Evolutionary conservation across 1,140 invertebrate species (phyloP).

Genomic region (Ptiloglossa arizonensis): DNA sequence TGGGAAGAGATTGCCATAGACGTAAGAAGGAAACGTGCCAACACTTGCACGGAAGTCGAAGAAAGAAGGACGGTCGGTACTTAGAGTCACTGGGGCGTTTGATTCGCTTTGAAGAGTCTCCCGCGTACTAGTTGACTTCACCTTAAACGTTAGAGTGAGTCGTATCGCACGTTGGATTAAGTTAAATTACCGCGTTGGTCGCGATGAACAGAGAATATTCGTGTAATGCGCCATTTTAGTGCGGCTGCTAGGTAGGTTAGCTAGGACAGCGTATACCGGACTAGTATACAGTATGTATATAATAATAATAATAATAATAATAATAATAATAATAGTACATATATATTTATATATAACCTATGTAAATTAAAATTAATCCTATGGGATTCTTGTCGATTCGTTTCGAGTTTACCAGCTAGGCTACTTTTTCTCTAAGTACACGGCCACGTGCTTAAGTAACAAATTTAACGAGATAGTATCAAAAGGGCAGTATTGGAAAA

Average conservation of each 20-base stretch:
- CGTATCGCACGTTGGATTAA: conserved; percentile 42
- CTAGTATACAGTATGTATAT: conserved; percentile 70
- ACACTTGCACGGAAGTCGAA: conserved; percentile 16
- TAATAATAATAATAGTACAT: conserved; percentile 33
- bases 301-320: conserved; percentile 36
- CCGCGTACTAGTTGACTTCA: conserved; percentile 52
- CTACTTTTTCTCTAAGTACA: conserved; percentile 43
- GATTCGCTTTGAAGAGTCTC: conserved; percentile 68
- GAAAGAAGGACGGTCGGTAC: conserved; percentile 7
- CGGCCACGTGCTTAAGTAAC: conserved; percentile 58
- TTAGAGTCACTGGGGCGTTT: conserved; percentile 70
- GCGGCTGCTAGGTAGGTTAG: conserved; percentile 63
- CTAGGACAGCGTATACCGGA: conserved; percentile 74
- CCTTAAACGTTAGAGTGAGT: conserved; percentile 57
- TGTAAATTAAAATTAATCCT: conserved; percentile 47
- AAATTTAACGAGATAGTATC: conserved; percentile 45
- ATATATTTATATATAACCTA: conserved; percentile 3
- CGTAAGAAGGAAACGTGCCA: conserved; percentile 3
- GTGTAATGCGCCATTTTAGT: conserved; percentile 20
- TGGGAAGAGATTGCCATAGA: not conserved
- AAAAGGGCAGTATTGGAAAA: not conserved
- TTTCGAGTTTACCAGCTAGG: conserved; percentile 25
- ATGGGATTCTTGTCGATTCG: conserved; percentile 50
- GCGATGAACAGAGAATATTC: conserved; percentile 4
- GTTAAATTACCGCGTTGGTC: conserved; percentile 41